A percentile compares a stretch with the other conserved stretches of the same genome.
phyloP scores from a whole-genome alignment of 2,797 vertebrate species.

The Bradypus variegatus region DNA sequence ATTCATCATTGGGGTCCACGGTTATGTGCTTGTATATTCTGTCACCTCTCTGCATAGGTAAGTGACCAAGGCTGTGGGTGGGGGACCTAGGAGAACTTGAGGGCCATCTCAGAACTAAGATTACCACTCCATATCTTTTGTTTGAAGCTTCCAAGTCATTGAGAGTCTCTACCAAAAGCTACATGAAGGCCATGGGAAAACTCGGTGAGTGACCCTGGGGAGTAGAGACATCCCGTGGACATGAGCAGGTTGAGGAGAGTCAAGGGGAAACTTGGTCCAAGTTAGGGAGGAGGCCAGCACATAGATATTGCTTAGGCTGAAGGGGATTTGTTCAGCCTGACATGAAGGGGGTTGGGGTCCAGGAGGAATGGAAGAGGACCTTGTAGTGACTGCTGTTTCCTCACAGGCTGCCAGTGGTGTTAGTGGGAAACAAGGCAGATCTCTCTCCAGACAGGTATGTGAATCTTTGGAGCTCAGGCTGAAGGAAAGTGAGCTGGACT shows the following conservation, averaged over 20 bases:
- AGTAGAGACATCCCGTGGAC: not conserved
- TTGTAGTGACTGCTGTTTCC: slow-evolving; percentile 19
- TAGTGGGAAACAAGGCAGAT: slow-evolving; percentile 90
- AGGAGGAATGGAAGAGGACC: not conserved
- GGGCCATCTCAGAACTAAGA: not conserved
- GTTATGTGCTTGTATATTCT: slow-evolving; percentile 82
- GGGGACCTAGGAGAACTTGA: not conserved
- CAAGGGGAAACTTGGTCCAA: not conserved
- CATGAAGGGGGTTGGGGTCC: not conserved
- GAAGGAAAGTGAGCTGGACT: not conserved
- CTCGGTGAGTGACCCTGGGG: slow-evolving; percentile 74
- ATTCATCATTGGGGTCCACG: slow-evolving; percentile 80
- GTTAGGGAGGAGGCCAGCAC: not conserved
- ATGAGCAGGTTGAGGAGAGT: not conserved
- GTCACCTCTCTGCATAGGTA: slow-evolving; percentile 87
- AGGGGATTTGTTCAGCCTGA: not conserved
- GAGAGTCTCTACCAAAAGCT: slow-evolving; percentile 84
- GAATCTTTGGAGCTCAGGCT: not conserved
- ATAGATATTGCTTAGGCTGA: not conserved
- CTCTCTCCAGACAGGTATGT: slow-evolving; percentile 84
- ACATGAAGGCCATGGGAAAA: slow-evolving; percentile 84
- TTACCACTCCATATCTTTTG: slow-evolving; percentile 39
- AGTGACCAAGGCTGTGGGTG: not conserved
- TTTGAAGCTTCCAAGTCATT: slow-evolving; percentile 86
- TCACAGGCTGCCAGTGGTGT: slow-evolving; percentile 84